phyloP scores from a whole-genome alignment of 1,140 invertebrate species.

The Bombus superbus region DNA sequence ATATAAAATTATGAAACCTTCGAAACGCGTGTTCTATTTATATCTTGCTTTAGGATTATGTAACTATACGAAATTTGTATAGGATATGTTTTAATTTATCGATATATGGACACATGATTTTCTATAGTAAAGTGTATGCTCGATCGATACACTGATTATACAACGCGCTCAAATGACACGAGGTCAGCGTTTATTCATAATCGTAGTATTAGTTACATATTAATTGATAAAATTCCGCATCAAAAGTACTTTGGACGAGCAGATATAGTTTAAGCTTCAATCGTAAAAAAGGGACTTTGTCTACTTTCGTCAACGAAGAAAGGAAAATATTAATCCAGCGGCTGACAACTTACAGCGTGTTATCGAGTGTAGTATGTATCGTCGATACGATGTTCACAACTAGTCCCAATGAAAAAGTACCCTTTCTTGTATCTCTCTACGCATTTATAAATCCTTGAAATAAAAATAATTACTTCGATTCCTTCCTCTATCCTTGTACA shows the following conservation, averaged over 20 bases:
- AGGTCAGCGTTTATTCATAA: background rate
- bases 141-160: background rate
- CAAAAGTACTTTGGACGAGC: background rate
- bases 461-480: background rate
- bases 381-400: too few relatives aligned
- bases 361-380: background rate
- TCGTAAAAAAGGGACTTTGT: background rate
- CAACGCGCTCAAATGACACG: background rate
- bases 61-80: background rate
- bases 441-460: background rate
- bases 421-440: background rate
- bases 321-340: background rate
- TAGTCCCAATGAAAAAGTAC: background rate
- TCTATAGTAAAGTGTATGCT: background rate
- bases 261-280: background rate
- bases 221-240: background rate
- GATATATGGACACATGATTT: background rate
- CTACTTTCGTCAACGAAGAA: background rate
- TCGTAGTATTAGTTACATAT: background rate
- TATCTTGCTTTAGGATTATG: too few relatives aligned
- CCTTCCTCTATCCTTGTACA: background rate
- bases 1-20: background rate
- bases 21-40: too few relatives aligned
- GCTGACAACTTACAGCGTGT: background rate
- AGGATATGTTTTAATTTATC: background rate